phyloP scores from a whole-genome alignment of 2,113 vertebrate genomes.

The Epinephelus cyanopodus region DNA sequence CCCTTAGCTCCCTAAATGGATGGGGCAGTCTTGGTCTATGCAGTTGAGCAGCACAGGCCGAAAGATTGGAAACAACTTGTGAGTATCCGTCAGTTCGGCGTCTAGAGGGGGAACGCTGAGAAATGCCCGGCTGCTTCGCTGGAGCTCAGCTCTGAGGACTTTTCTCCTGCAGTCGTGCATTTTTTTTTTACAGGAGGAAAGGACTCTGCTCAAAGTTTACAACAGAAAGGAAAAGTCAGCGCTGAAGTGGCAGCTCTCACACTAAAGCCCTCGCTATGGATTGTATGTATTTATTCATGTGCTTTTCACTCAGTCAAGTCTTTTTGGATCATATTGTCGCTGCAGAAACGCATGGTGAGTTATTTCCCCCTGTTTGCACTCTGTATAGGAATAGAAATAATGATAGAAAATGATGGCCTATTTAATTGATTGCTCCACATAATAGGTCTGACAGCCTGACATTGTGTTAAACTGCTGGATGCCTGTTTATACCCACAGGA shows the following conservation, averaged over 20 bases:
- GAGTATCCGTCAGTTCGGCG: slow-evolving; percentile 75
- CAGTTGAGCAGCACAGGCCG: slow-evolving; percentile 82
- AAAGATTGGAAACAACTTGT: slow-evolving; percentile 79
- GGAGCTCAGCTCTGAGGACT: slow-evolving; percentile 68
- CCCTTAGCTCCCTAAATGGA: slow-evolving; percentile 81
- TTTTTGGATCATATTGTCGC: slow-evolving; percentile 78
- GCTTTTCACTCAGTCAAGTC: slow-evolving; percentile 77
- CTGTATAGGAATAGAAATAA: not conserved
- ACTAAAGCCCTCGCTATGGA: slow-evolving; percentile 78
- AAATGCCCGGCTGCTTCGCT: slow-evolving; percentile 74
- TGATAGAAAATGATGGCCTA: not conserved
- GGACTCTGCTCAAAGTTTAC: slow-evolving; percentile 63
- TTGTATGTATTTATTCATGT: slow-evolving; percentile 83
- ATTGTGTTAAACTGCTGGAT: not conserved
- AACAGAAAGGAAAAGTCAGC: slow-evolving; percentile 71
- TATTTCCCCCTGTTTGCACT: not conserved
- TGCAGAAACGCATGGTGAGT: slow-evolving; percentile 82
- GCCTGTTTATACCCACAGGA: not conserved
- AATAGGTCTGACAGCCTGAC: slow-evolving; percentile 10
- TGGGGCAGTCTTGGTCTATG: slow-evolving; percentile 80
- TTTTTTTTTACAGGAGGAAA: slow-evolving; percentile 52
- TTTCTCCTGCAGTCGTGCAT: slow-evolving; percentile 64
- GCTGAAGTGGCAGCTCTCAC: slow-evolving; percentile 71
- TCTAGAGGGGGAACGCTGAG: slow-evolving; percentile 63
- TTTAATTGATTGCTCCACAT: not conserved